Percentiles rank a stretch among this genome's conserved stretches.
Conservation (phyloP, 2,888 invertebrate species). For the Rhopalosiphum nymphaeae region DNA sequence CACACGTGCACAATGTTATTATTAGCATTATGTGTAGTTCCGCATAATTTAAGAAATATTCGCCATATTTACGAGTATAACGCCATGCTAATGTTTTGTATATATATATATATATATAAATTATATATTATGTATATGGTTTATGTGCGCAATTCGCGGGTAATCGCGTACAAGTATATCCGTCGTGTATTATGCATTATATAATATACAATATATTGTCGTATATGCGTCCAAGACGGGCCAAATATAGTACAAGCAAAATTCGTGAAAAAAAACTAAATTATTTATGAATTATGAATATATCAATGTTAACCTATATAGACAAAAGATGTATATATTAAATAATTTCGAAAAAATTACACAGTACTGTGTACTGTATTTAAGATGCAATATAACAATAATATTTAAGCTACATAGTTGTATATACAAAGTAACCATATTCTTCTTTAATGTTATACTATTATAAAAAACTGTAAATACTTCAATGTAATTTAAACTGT, state of each 20-base stretch:
- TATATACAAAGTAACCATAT: no score
- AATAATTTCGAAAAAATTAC: no score
- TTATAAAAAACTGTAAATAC: no score
- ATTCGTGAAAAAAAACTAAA: neutral
- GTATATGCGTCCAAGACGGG: neutral
- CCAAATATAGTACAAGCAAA: neutral
- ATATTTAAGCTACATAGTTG: no score
- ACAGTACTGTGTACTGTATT: neutral
- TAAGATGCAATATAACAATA: neutral
- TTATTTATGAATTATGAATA: neutral
- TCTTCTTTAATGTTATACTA: no score
- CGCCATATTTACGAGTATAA: neutral
- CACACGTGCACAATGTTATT: neutral
- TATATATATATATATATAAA: no score
- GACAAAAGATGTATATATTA: no score
- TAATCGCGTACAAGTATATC: neutral
- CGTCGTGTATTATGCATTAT: neutral
- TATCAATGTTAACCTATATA: neutral
- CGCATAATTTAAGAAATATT: conserved; percentile 47
- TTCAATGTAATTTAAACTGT: no score
- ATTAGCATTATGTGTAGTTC: neutral
- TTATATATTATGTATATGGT: neutral
- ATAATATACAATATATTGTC: neutral
- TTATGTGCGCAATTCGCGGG: neutral
- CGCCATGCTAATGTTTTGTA: neutral